Percentiles rank a stretch among this genome's conserved stretches.
phyloP scores from a whole-genome alignment of 2,797 vertebrate genomes.

The Neosalanx taihuensis region DNA sequence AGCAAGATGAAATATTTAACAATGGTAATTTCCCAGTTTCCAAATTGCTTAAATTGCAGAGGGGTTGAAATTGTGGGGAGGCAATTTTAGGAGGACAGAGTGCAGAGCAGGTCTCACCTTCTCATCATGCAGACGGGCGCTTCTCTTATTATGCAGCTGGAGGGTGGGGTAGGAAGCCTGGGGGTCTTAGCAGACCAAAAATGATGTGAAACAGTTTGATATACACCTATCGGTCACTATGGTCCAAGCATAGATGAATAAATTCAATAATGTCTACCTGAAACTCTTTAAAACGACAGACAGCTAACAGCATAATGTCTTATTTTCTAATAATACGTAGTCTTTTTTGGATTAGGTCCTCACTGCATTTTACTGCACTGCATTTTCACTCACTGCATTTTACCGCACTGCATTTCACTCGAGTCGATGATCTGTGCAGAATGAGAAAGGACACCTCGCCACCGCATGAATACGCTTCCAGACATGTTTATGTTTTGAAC shows the following conservation, averaged over 20 bases:
- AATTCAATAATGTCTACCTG: neutral
- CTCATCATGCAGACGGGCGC: constrained; percentile 4
- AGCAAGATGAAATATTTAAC: constrained; percentile 59
- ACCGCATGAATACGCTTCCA: neutral
- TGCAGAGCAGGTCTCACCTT: constrained; percentile 11
- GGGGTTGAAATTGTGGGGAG: constrained; percentile 44
- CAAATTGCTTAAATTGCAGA: constrained; percentile 60
- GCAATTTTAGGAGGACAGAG: constrained; percentile 50
- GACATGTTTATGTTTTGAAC: neutral
- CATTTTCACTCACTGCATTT: too few species aligned
- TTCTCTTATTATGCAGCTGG: neutral
- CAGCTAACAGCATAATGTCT: too few species aligned
- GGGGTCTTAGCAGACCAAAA: neutral
- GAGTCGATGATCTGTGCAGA: too few species aligned
- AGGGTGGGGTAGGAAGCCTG: neutral
- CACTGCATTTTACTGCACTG: too few species aligned
- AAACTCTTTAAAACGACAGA: neutral
- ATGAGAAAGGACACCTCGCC: too few species aligned
- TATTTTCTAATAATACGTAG: too few species aligned
- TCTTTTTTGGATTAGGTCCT: too few species aligned
- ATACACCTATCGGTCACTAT: neutral
- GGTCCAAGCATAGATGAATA: neutral
- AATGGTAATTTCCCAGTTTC: constrained; percentile 46
- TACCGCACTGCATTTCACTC: too few species aligned
- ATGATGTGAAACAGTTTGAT: neutral